Conservation (phyloP, 2,113 vertebrate species). For the Canis aureus region DNA sequence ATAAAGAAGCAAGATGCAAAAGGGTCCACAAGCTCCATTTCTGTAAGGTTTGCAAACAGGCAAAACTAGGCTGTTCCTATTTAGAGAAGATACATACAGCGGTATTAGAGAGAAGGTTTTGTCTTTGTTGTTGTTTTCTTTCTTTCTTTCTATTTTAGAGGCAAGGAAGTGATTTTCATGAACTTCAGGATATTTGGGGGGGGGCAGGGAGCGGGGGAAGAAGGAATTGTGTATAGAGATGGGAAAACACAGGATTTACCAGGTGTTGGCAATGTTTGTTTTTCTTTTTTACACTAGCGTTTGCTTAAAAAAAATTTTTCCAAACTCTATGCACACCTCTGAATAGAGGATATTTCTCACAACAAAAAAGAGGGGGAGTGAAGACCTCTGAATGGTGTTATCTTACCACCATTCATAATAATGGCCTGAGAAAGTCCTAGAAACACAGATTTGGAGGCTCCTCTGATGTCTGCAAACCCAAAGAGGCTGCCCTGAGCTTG, state of each 20-base stretch:
- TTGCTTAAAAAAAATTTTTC: neutral
- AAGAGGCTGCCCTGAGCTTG: neutral
- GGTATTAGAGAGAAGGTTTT: neutral
- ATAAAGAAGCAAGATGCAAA: neutral
- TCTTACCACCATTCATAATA: neutral
- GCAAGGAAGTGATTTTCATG: constrained; percentile 6
- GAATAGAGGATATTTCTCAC: neutral
- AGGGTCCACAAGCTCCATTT: neutral
- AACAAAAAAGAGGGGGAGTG: neutral
- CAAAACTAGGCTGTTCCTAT: neutral
- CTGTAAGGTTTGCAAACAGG: neutral
- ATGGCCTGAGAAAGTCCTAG: neutral
- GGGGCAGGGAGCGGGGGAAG: neutral
- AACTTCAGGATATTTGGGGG: neutral
- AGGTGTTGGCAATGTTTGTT: neutral
- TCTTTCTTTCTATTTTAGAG: neutral
- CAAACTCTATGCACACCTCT: neutral
- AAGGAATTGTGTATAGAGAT: neutral
- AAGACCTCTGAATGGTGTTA: neutral
- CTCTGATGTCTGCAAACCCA: neutral
- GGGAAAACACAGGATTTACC: neutral
- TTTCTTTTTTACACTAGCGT: neutral
- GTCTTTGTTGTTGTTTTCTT: too few species aligned
- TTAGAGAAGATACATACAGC: neutral
- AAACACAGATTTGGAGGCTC: neutral